phyloP scores from a whole-genome alignment of 1,140 invertebrate species.

The Trichonephila clavata region DNA sequence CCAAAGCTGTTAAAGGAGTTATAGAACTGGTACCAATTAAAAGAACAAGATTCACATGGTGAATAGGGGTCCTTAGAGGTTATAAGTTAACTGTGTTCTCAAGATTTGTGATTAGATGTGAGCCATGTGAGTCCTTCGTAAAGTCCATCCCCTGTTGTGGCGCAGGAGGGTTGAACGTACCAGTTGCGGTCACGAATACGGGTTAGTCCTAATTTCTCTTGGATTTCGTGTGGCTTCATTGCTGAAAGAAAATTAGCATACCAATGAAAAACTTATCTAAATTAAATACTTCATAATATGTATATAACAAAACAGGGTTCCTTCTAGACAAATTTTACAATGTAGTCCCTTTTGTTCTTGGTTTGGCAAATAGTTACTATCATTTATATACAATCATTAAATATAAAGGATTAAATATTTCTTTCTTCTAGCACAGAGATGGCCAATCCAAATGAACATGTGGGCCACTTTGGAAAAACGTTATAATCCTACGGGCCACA shows the following conservation, averaged over 20 bases:
- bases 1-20: constrained; percentile 58
- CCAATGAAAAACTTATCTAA: not conserved
- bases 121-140: constrained; percentile 99
- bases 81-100: constrained; percentile 59
- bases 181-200: constrained; percentile 98
- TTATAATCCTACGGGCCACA: too few species aligned
- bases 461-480: too few species aligned
- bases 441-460: too few species aligned
- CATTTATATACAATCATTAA: too few species aligned
- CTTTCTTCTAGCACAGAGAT: too few species aligned
- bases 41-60: constrained; percentile 74
- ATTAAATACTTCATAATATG: too few species aligned
- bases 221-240: constrained; percentile 99
- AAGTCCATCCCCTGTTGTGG: constrained; percentile 97
- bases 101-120: constrained; percentile 81
- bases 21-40: constrained; percentile 68
- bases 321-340: too few species aligned
- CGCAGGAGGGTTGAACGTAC: constrained; percentile 99
- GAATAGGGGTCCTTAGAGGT: constrained; percentile 67
- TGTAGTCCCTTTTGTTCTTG: too few species aligned
- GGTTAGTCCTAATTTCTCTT: constrained; percentile 97
- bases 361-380: too few species aligned
- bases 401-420: too few species aligned
- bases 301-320: too few species aligned
- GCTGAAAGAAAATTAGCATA: constrained; percentile 85